Conservation (phyloP, 2,113 vertebrate genomes). For the Centropristis striata region DNA sequence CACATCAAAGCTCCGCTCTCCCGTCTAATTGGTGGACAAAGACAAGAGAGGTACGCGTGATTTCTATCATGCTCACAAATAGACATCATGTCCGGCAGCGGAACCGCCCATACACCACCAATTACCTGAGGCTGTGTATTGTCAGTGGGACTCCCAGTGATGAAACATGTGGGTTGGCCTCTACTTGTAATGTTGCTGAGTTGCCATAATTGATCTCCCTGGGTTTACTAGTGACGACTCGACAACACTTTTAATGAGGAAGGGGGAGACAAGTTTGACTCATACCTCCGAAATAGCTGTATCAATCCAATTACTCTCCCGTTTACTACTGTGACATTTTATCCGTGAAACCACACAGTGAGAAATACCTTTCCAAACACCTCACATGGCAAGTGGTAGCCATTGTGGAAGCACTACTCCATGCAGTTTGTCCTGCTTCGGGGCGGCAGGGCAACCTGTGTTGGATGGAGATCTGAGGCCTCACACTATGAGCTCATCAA, state of each 20-base stretch:
- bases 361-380: constrained; percentile 4
- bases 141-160: constrained; percentile 50
- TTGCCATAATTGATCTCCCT: constrained; percentile 74
- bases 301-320: constrained; percentile 42
- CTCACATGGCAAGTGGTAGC: neutral
- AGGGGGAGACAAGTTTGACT: constrained; percentile 30
- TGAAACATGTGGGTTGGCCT: constrained; percentile 57
- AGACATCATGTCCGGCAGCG: constrained; percentile 35
- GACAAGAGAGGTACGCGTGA: constrained; percentile 6
- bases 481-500: neutral
- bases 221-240: constrained; percentile 60
- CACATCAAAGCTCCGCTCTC: constrained; percentile 11
- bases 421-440: fast-evolving
- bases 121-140: constrained; percentile 65
- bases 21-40: constrained; percentile 70
- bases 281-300: constrained; percentile 30
- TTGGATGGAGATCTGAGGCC: neutral
- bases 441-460: neutral
- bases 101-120: constrained; percentile 48
- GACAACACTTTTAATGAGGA: constrained; percentile 69
- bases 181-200: constrained; percentile 66
- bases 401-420: neutral
- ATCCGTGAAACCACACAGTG: constrained; percentile 10
- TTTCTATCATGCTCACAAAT: constrained; percentile 37
- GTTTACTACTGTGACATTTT: constrained; percentile 44